These are phyloP conservation scores for Dermatemys mawii DNA, from an alignment of 2,113 vertebrate species.

Conservation along the genomic window DNA sequence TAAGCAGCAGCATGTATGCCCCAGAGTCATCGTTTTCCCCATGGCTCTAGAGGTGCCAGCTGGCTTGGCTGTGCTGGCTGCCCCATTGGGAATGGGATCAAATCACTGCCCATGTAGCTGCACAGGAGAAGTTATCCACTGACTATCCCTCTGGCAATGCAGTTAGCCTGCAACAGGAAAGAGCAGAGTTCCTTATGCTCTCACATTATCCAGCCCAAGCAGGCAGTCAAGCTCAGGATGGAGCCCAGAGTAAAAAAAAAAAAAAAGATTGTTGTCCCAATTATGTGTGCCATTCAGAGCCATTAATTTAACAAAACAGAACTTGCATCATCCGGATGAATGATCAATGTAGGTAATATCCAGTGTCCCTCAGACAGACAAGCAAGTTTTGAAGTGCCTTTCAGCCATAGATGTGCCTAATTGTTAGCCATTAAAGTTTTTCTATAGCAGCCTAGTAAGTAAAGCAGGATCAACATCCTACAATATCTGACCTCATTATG, in stretches of 20 bases:
- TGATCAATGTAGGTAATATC: background rate
- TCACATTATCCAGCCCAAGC: background rate
- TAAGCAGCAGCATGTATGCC: background rate
- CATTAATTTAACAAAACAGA: background rate
- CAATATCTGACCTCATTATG: background rate
- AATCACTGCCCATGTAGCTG: background rate
- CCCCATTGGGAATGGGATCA: fast-evolving
- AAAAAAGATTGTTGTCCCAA: background rate
- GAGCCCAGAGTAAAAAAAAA: background rate
- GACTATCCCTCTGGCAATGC: background rate
- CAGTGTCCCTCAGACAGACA: background rate
- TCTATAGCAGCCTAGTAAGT: background rate
- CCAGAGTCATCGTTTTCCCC: background rate
- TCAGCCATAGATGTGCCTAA: background rate
- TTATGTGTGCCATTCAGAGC: background rate
- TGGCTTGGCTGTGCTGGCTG: background rate
- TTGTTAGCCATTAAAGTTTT: background rate
- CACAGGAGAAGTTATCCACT: fast-evolving
- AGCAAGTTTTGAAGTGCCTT: background rate
- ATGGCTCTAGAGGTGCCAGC: background rate
- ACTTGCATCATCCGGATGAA: background rate
- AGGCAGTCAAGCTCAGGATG: background rate
- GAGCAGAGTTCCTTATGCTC: background rate
- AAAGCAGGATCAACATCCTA: background rate
- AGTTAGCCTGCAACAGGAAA: background rate